Conservation (phyloP, 2,888 invertebrate genomes). For the Falcaria lacertinaria region DNA sequence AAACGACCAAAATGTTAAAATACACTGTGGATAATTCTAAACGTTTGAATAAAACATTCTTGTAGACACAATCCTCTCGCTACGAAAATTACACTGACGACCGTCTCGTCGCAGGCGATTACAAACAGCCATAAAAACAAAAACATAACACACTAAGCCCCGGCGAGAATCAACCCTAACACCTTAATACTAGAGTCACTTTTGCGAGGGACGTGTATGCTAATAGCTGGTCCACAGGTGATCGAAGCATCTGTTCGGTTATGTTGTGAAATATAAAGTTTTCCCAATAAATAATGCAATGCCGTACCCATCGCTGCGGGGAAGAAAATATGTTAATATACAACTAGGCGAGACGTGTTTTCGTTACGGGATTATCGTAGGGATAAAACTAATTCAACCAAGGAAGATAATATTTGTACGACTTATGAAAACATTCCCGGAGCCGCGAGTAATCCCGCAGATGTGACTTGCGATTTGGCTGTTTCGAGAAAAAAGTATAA, state of each 20-base stretch:
- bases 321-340: conserved; percentile 40
- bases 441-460: conserved; percentile 34
- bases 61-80: conserved; percentile 42
- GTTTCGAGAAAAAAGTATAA: conserved; percentile 2
- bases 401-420: conserved; percentile 36
- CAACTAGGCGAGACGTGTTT: conserved; percentile 28
- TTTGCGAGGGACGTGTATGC: conserved; percentile 32
- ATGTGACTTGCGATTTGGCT: conserved; percentile 30
- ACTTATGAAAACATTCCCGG: conserved; percentile 40
- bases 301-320: conserved; percentile 21
- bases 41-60: conserved; percentile 56
- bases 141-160: conserved; percentile 29
- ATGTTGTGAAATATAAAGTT: conserved; percentile 72
- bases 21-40: conserved; percentile 36
- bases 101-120: conserved; percentile 35
- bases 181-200: conserved; percentile 29
- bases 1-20: conserved; percentile 30
- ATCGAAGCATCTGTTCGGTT: conserved; percentile 60
- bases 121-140: conserved; percentile 56
- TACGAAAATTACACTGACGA: conserved; percentile 47
- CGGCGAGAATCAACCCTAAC: conserved; percentile 24
- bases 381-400: conserved; percentile 42
- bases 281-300: conserved; percentile 76
- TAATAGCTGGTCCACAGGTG: conserved; percentile 62
- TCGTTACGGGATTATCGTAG: conserved; percentile 37